phyloP scores from a whole-genome alignment of 2,113 vertebrate genomes.

The Charadrius vociferus region DNA sequence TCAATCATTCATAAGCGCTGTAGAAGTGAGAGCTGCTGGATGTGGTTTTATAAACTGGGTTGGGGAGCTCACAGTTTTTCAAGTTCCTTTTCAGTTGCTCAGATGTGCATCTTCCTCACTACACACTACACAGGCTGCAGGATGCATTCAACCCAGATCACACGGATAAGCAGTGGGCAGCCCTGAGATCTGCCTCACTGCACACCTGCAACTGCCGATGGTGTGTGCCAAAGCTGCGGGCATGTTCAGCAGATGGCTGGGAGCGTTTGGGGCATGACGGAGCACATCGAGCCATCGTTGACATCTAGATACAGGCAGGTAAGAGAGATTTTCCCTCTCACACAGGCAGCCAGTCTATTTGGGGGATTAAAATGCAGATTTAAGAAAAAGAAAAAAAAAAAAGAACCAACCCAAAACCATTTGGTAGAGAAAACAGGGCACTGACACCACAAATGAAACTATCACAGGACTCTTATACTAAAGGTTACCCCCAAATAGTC shows the following conservation, averaged over 20 bases:
- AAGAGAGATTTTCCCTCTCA: neutral
- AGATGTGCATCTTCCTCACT: neutral
- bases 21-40: neutral
- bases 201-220: neutral
- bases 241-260: neutral
- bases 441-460: neutral
- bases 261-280: neutral
- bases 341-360: neutral
- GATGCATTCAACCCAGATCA: neutral
- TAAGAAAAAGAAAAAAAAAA: neutral
- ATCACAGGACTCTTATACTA: neutral
- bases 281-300: neutral
- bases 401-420: neutral
- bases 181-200: neutral
- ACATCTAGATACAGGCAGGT: neutral
- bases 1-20: neutral
- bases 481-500: neutral
- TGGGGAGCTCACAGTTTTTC: neutral
- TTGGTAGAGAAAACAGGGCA: neutral
- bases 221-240: neutral
- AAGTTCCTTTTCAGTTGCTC: neutral
- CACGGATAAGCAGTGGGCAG: neutral
- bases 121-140: neutral
- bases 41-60: neutral
- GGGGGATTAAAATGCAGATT: neutral